phyloP scores from a whole-genome alignment of 2,113 vertebrate genomes.

The Nibea coibor region DNA sequence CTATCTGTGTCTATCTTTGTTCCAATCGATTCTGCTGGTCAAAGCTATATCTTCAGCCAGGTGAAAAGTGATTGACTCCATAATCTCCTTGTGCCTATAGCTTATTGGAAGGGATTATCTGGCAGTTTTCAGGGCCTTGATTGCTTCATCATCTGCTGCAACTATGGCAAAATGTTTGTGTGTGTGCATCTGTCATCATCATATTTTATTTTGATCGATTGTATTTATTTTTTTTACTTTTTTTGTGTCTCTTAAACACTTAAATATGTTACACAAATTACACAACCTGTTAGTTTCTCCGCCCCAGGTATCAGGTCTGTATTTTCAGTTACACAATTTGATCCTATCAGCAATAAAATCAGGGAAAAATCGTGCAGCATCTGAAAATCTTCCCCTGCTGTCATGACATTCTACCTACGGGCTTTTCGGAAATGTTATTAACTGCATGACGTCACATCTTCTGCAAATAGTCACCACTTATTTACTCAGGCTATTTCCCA shows the following conservation, averaged over 20 bases:
- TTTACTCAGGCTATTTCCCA: neutral
- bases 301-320: neutral
- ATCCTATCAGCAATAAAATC: neutral
- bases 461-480: neutral
- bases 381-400: neutral
- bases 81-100: neutral
- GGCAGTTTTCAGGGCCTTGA: neutral
- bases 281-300: neutral
- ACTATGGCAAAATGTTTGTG: neutral
- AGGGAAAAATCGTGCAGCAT: neutral
- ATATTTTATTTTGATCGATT: neutral
- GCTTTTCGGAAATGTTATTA: neutral
- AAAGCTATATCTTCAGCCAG: neutral
- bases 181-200: neutral
- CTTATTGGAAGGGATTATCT: neutral
- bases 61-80: conserved; percentile 4
- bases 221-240: neutral
- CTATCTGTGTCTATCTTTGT: neutral
- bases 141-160: conserved; percentile 9
- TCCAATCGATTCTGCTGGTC: neutral
- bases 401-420: neutral
- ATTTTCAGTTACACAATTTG: neutral
- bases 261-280: neutral
- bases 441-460: neutral
- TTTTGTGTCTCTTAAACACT: neutral